phyloP scores from a whole-genome alignment of 2,797 vertebrate species.

The Neoniphon sammara region DNA sequence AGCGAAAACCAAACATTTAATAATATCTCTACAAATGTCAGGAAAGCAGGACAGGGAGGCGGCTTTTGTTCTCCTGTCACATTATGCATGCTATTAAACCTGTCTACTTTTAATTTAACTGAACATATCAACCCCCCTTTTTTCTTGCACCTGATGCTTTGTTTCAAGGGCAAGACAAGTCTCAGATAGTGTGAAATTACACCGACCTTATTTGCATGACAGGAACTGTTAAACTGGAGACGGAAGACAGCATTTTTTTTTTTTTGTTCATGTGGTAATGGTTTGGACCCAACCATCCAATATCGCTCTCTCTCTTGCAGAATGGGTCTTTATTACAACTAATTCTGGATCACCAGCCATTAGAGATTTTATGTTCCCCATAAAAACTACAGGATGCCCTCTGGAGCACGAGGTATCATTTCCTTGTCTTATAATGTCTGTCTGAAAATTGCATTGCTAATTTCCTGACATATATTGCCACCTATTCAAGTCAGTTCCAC shows the following conservation, averaged over 20 bases:
- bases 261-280: not conserved
- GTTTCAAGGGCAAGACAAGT: constrained; percentile 47
- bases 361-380: constrained; percentile 69
- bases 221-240: constrained; percentile 36
- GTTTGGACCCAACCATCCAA: not conserved
- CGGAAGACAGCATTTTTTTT: constrained; percentile 4
- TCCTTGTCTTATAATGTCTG: constrained; percentile 58
- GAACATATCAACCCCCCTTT: constrained; percentile 45
- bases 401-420: constrained; percentile 57
- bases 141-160: constrained; percentile 58
- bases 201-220: constrained; percentile 42
- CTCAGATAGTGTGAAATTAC: constrained; percentile 58
- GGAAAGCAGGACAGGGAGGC: not conserved
- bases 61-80: not conserved
- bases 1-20: constrained; percentile 10
- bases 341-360: constrained; percentile 65
- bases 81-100: not conserved
- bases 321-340: constrained; percentile 48
- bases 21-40: not conserved
- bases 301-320: constrained; percentile 1
- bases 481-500: constrained; percentile 45
- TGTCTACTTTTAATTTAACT: not conserved
- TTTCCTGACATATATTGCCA: constrained; percentile 62
- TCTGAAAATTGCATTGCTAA: constrained; percentile 62
- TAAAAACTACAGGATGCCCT: constrained; percentile 66